phyloP scores from a whole-genome alignment of 2,113 vertebrate genomes.

The Pachycephala philippinensis region DNA sequence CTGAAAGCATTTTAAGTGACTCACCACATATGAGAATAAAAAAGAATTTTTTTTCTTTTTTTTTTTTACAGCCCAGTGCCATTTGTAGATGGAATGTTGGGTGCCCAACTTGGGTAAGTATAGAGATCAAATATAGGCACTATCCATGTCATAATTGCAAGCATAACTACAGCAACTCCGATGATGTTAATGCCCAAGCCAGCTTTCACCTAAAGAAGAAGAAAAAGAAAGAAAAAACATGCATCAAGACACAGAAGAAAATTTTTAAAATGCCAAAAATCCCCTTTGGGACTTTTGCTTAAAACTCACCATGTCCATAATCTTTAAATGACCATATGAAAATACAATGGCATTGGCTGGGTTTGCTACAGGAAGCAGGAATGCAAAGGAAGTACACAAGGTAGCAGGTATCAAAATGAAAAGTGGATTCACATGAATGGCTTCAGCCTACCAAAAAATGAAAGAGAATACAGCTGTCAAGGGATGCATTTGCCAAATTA shows the following conservation, averaged over 20 bases:
- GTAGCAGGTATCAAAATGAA: constrained; percentile 88
- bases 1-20: background rate
- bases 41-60: background rate
- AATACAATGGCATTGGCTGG: constrained; percentile 91
- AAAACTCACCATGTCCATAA: constrained; percentile 87
- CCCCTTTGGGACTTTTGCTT: background rate
- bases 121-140: constrained; percentile 81
- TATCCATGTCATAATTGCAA: constrained; percentile 85
- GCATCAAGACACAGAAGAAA: background rate
- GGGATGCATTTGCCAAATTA: background rate
- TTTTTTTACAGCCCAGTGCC: constrained; percentile 66
- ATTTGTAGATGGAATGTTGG: constrained; percentile 57
- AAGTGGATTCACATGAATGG: constrained; percentile 86
- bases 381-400: constrained; percentile 89
- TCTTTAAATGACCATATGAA: constrained; percentile 84
- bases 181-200: constrained; percentile 88
- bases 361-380: constrained; percentile 89
- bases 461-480: background rate
- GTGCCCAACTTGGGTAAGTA: constrained; percentile 84
- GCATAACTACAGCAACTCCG: constrained; percentile 81
- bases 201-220: constrained; percentile 85
- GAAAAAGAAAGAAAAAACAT: background rate
- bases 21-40: background rate
- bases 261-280: background rate
- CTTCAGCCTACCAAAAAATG: constrained; percentile 79